Evolutionary conservation across 2,888 invertebrate species (phyloP).

Genomic region (Diplolepis rosae): DNA sequence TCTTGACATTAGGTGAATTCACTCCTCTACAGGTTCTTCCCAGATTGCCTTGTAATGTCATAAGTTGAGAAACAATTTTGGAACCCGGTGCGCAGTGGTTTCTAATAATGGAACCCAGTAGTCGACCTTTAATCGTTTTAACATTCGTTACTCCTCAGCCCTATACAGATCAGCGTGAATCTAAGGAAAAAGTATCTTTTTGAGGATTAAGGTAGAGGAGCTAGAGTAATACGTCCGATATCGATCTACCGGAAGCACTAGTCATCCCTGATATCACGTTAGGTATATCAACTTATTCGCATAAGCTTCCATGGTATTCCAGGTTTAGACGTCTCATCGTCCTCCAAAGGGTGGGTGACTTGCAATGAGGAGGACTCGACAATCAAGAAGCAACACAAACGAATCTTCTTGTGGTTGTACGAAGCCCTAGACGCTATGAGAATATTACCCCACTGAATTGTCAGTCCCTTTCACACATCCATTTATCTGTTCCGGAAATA

Average conservation of each 20-base stretch:
- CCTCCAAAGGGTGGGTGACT: slow-evolving; percentile 63
- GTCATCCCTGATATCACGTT: slow-evolving; percentile 56
- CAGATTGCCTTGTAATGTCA: slow-evolving; percentile 65
- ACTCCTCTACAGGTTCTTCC: slow-evolving; percentile 50
- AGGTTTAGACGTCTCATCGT: slow-evolving; percentile 64
- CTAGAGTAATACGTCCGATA: slow-evolving; percentile 51
- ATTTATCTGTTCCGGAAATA: slow-evolving; percentile 51
- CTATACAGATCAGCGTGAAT: not conserved
- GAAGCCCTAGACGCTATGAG: slow-evolving; percentile 31
- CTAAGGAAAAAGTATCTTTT: not conserved
- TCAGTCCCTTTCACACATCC: slow-evolving; percentile 45
- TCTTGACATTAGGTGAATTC: slow-evolving; percentile 58
- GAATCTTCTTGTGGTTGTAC: slow-evolving; percentile 36
- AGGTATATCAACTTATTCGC: slow-evolving; percentile 65
- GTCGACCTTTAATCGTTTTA: not conserved
- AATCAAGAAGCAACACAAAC: slow-evolving; percentile 45
- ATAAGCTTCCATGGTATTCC: slow-evolving; percentile 51
- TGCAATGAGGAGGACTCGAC: slow-evolving; percentile 61
- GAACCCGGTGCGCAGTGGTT: not conserved
- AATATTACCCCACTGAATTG: slow-evolving; percentile 44
- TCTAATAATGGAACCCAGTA: not conserved
- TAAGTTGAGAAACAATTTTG: slow-evolving; percentile 62
- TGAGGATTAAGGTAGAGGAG: not conserved
- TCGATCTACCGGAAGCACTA: slow-evolving; percentile 60
- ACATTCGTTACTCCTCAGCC: not conserved